Conservation (phyloP, 1,140 invertebrate genomes). For the Heliconius hewitsoni region DNA sequence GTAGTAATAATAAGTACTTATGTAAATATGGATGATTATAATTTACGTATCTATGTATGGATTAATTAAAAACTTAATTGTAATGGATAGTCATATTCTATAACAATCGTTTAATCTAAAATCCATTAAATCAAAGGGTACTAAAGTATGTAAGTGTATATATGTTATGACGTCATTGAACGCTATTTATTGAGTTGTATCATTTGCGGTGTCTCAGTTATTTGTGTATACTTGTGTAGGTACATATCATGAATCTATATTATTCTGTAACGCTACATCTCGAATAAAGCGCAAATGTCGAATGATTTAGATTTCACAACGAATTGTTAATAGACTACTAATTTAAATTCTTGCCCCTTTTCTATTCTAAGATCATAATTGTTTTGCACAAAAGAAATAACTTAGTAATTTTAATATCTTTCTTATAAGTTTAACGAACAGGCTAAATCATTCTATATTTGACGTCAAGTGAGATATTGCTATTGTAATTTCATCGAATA, state of each 20-base stretch:
- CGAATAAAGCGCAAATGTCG: constrained; percentile 30
- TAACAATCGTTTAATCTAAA: constrained; percentile 71
- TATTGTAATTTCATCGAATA: constrained; percentile 54
- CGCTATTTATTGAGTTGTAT: constrained; percentile 78
- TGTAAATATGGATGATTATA: constrained; percentile 72
- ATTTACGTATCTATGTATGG: constrained; percentile 58
- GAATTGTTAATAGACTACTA: not conserved
- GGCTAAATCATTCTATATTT: constrained; percentile 34
- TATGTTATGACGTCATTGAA: constrained; percentile 71
- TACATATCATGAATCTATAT: constrained; percentile 76
- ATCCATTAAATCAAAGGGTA: constrained; percentile 79
- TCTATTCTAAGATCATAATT: not conserved
- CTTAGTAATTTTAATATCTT: not conserved
- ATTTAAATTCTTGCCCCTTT: not conserved
- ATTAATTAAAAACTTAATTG: constrained; percentile 61
- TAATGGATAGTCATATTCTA: constrained; percentile 64
- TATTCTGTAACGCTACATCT: constrained; percentile 57
- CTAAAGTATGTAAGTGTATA: constrained; percentile 75
- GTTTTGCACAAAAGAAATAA: not conserved
- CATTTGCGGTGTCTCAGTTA: constrained; percentile 68
- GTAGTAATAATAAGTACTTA: constrained; percentile 62
- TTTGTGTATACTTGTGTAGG: constrained; percentile 75
- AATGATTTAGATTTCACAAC: constrained; percentile 16
- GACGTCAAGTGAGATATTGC: constrained; percentile 37
- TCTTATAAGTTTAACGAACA: not conserved